Conservation (phyloP, 2,113 vertebrate genomes). For the Sciurus niger region DNA sequence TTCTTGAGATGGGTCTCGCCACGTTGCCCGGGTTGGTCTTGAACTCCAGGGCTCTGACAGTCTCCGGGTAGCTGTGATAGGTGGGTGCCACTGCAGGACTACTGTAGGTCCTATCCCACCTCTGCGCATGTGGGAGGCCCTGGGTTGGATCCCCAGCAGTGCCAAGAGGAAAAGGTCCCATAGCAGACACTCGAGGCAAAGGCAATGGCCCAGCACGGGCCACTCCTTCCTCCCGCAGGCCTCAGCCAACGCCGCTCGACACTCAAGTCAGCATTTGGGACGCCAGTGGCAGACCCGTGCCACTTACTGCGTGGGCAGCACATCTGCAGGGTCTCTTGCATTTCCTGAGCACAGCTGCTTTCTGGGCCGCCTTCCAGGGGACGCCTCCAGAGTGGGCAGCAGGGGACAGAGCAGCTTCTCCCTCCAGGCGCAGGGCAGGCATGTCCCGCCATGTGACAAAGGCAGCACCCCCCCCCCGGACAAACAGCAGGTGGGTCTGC, state of each 20-base stretch:
- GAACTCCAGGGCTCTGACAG: background rate
- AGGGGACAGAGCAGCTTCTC: accelerated
- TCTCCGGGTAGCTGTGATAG: background rate
- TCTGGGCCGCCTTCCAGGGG: background rate
- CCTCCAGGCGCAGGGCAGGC: background rate
- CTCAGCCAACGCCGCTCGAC: background rate
- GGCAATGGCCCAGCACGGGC: background rate
- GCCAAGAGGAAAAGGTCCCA: background rate
- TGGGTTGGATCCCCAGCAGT: too few relatives aligned
- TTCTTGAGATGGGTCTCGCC: background rate
- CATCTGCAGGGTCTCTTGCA: background rate
- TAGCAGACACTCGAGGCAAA: background rate
- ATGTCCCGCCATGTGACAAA: too few relatives aligned
- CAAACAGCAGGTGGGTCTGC: background rate
- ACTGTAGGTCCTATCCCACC: background rate
- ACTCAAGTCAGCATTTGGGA: background rate
- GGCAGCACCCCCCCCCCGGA: too few relatives aligned
- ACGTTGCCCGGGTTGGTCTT: background rate
- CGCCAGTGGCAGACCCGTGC: accelerated
- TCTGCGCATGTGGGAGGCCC: too few relatives aligned
- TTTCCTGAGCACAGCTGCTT: background rate
- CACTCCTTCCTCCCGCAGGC: background rate
- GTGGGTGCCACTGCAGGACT: background rate
- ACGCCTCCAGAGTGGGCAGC: too few relatives aligned
- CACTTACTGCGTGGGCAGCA: accelerated